A percentile compares a stretch with the other conserved stretches of the same genome.
These are phyloP conservation scores for Halcyon leucocephala DNA, from an alignment of 2,797 vertebrate genomes.

Conservation along the genomic window DNA sequence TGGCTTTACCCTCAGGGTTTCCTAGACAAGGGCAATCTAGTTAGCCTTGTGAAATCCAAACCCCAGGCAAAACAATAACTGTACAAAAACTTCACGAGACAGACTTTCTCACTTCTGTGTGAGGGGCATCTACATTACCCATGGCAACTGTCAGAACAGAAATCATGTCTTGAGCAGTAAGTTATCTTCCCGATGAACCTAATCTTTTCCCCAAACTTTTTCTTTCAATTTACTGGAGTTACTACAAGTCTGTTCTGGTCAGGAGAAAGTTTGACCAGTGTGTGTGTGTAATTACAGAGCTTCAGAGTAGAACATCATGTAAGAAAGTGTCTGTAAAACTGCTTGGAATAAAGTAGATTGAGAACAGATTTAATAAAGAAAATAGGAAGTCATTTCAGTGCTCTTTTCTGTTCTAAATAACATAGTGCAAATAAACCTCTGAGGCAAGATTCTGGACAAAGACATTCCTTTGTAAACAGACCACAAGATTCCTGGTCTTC, in stretches of 20 bases:
- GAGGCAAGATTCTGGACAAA: slow-evolving; percentile 58
- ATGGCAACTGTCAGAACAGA: neutral
- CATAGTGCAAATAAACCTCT: slow-evolving; percentile 46
- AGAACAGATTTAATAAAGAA: slow-evolving; percentile 59
- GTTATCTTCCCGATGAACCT: neutral
- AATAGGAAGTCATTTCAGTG: slow-evolving; percentile 52
- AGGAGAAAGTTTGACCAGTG: slow-evolving; percentile 42
- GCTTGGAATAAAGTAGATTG: slow-evolving; percentile 49
- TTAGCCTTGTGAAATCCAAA: slow-evolving; percentile 60
- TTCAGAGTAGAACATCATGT: slow-evolving; percentile 13
- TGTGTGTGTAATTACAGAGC: slow-evolving; percentile 8
- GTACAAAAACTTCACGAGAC: neutral
- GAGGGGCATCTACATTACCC: neutral
- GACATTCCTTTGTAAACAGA: slow-evolving; percentile 57
- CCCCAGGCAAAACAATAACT: slow-evolving; percentile 9
- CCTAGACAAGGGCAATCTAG: slow-evolving; percentile 29
- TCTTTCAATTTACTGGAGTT: neutral
- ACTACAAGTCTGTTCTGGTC: neutral
- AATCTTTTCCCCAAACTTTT: neutral
- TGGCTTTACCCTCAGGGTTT: neutral
- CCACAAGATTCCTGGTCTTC: slow-evolving; percentile 52
- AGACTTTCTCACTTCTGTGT: slow-evolving; percentile 1
- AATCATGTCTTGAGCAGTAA: neutral
- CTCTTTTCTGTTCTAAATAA: slow-evolving; percentile 58
- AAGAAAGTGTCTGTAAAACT: slow-evolving; percentile 42